These are phyloP conservation scores for Onychomys arenicola DNA, from an alignment of 2,797 vertebrate genomes.

Conservation along the genomic window DNA sequence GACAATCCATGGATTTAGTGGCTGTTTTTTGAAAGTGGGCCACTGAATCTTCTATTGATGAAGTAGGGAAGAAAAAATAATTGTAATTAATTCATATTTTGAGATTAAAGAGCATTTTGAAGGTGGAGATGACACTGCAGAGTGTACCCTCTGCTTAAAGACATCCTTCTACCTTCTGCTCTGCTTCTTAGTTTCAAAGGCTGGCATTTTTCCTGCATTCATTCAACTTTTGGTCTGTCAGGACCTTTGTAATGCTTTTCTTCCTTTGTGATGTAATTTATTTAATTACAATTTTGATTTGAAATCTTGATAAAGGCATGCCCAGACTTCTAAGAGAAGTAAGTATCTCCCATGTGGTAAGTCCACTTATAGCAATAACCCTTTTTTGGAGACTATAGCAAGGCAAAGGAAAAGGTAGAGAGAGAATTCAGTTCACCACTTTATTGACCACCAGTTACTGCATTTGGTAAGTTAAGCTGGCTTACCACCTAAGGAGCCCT, in stretches of 20 bases:
- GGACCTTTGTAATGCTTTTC: neutral
- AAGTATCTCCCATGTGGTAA: neutral
- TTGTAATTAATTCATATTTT: slow-evolving; percentile 39
- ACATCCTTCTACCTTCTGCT: neutral
- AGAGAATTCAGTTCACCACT: neutral
- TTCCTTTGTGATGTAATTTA: neutral
- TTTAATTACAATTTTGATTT: neutral
- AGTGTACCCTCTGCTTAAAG: neutral
- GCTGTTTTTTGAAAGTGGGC: neutral
- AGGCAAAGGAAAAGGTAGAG: neutral
- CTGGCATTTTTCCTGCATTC: neutral
- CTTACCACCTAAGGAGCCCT: neutral
- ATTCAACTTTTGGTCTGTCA: slow-evolving; percentile 35
- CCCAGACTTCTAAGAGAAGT: neutral
- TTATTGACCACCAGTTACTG: neutral
- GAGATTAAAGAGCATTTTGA: neutral
- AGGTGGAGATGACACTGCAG: neutral
- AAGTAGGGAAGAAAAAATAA: neutral
- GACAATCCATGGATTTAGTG: slow-evolving; percentile 6
- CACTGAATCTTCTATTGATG: neutral
- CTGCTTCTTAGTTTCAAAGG: neutral
- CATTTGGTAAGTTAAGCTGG: neutral
- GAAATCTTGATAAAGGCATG: neutral
- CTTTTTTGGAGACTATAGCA: neutral
- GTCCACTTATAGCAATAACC: neutral